Evolutionary conservation across 2,888 invertebrate genomes (phyloP).

Genomic region (Drosophila suboccidentalis): DNA sequence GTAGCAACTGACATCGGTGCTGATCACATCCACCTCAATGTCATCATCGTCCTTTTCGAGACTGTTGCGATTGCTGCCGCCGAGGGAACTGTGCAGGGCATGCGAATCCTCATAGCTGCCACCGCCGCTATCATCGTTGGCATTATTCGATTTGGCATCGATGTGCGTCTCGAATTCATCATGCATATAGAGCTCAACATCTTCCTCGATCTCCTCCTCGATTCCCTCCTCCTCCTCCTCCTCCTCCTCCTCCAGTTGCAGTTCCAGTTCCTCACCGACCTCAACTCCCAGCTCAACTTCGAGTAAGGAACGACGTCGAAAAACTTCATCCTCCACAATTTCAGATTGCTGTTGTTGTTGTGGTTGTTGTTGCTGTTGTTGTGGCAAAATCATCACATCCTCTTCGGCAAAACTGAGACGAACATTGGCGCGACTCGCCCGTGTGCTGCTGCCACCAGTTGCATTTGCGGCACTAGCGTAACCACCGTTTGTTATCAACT

Average conservation of each 20-base stretch:
- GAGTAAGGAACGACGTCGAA: slow-evolving; percentile 80
- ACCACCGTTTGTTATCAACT: slow-evolving; percentile 74
- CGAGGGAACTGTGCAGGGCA: slow-evolving; percentile 84
- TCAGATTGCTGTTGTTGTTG: slow-evolving; percentile 17
- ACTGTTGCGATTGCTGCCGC: slow-evolving; percentile 85
- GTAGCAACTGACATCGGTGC: slow-evolving; percentile 85
- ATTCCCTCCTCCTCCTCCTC: slow-evolving; percentile 62
- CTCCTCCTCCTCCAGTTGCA: slow-evolving; percentile 55
- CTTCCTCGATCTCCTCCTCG: slow-evolving; percentile 62
- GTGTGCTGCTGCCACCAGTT: slow-evolving; percentile 38
- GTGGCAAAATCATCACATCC: slow-evolving; percentile 73
- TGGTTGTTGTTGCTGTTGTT: slow-evolving; percentile 24
- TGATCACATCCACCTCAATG: slow-evolving; percentile 85
- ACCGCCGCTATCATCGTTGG: slow-evolving; percentile 85
- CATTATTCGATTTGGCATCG: slow-evolving; percentile 83
- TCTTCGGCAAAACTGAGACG: slow-evolving; percentile 83
- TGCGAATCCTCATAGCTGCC: slow-evolving; percentile 85
- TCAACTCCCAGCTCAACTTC: slow-evolving; percentile 78
- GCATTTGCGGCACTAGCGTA: slow-evolving; percentile 34
- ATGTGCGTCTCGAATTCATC: slow-evolving; percentile 85
- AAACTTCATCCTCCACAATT: slow-evolving; percentile 74
- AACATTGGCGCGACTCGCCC: slow-evolving; percentile 65
- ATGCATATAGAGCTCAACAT: slow-evolving; percentile 75
- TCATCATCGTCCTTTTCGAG: slow-evolving; percentile 85
- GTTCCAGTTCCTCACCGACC: slow-evolving; percentile 52